Base-by-base conservation (phyloP, 2,797 vertebrate genomes). In the Balearica regulorum region DNA sequence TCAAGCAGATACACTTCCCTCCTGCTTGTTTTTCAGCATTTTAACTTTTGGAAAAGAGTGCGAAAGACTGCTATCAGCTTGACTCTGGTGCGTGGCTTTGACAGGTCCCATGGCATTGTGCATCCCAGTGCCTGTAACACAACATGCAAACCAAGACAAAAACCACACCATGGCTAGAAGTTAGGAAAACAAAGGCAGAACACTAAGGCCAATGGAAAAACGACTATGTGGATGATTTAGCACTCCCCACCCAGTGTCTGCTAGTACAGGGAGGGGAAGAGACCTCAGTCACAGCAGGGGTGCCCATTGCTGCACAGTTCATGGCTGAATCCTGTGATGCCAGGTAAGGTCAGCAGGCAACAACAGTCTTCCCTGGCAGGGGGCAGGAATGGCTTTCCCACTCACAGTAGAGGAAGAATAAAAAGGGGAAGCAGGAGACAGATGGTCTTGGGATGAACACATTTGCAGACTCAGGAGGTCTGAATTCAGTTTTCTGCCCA, bases 361-460 rank as follows among this genome's bases (percentile, higher is more conserved):
- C 37, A 64, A 89, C 29, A 72, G 62, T 49, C 46, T 78, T 80
- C 44, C 49, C n/a, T 95, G 71, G 61, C 68, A 77, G 84, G 71
- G 16, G 28, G 13, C 44, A 85, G 68, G 68, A 93, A 87, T 60
- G 60, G 53, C 44, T 62, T 85, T 91, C 70, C 70, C 88, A 76
- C 54, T 58, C 55, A 66, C 72, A 87, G 75, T 1, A 92, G 61
- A 64, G 37, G 62, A 83, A 91, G 49, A 82, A 41, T 68, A 89
- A 89, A 93, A 90, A 55, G 16, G 53, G 29, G 58, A 94, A 89
- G 75, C 16, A 87, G 75, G 41, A 89, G 78, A 90, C 83, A 93
- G 92, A 94, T 83, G 85, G 91, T 54, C 73, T 70, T 72, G 55
- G 84, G 65, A 96, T 84, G 87, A 94, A 93, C 85, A 86, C 54